Base-by-base conservation (phyloP, 2,888 invertebrate species). In the Microctonus brassicae region DNA sequence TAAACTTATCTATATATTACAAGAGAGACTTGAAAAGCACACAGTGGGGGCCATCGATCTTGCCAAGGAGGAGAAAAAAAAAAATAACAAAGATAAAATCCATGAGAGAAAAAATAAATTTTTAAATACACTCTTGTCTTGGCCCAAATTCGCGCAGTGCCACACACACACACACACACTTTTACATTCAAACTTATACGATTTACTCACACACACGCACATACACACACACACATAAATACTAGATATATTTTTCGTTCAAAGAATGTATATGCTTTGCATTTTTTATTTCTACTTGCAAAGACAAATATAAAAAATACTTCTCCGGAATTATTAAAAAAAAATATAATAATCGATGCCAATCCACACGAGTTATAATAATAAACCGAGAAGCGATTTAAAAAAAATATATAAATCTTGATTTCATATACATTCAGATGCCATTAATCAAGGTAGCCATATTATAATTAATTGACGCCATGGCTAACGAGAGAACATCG, bases 11-110 rank as follows among this genome's bases (percentile, higher is more conserved):
- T 17, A 47, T 47, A 17, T 47, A 47, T 6, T 7, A 47, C 17
- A n/a, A 2, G 20, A 20, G 47, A 52, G 39, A 53, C 29, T 22
- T 11, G 24, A 33, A 58, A 5, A 22, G 53, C 26, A 52, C 11
- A 24, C 22, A 26, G 36, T 22, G 53, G 53, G 42, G 55, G 53
- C 34, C 55, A 34, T 34, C 33, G 33, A 53, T 65, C 65, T 65
- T 65, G 65, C 65, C 65, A 55, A 65, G 53, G 20, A 52, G n/a
- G 52, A 55, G n/a, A 63, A 55, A 47, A 17, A 2, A 42, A n/a
- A n/a, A 7, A 7, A 47, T 6, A 47, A 29, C 29, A 29, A 29
- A 3, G 7, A 29, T 5, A 29, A 29, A 29, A n/a, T n/a, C n/a
- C n/a, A n/a, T n/a, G n/a, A n/a, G n/a, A n/a, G n/a, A n/a, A n/a